Conservation (phyloP, 2,113 vertebrate genomes). For the Stercorarius parasiticus region DNA sequence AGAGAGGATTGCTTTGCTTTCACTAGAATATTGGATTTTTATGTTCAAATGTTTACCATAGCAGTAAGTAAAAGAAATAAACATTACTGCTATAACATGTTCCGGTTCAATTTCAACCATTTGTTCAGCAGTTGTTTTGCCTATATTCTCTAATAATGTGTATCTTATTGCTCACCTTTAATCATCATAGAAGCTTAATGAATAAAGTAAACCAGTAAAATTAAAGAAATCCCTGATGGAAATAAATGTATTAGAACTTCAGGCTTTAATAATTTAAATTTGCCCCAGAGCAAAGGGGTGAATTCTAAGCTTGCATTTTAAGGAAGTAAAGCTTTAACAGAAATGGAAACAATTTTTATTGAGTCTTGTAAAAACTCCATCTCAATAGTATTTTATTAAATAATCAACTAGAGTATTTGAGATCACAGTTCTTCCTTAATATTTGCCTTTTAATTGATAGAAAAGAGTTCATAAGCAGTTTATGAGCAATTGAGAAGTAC, state of each 20-base stretch:
- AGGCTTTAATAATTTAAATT: not conserved
- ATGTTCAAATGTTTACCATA: not conserved
- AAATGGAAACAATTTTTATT: not conserved
- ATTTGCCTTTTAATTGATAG: not conserved
- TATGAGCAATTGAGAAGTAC: not conserved
- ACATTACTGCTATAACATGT: not conserved
- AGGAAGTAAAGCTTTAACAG: not conserved
- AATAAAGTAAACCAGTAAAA: not conserved
- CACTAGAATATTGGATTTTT: not conserved
- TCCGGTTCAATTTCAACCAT: not conserved
- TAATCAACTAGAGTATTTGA: not conserved
- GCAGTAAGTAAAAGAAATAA: not conserved
- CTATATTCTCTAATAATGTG: not conserved
- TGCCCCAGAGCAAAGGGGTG: not conserved
- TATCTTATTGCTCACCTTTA: not conserved
- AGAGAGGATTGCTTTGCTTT: not conserved
- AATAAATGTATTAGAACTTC: not conserved
- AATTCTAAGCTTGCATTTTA: not conserved
- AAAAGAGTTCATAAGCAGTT: not conserved
- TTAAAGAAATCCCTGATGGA: not conserved
- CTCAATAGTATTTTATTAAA: not conserved
- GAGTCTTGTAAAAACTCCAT: not conserved
- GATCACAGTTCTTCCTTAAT: not conserved
- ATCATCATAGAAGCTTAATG: not conserved
- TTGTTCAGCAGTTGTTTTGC: not conserved